Conservation (phyloP, 92 coral and sea anemone genomes). For the Epizoanthus stellaris region DNA sequence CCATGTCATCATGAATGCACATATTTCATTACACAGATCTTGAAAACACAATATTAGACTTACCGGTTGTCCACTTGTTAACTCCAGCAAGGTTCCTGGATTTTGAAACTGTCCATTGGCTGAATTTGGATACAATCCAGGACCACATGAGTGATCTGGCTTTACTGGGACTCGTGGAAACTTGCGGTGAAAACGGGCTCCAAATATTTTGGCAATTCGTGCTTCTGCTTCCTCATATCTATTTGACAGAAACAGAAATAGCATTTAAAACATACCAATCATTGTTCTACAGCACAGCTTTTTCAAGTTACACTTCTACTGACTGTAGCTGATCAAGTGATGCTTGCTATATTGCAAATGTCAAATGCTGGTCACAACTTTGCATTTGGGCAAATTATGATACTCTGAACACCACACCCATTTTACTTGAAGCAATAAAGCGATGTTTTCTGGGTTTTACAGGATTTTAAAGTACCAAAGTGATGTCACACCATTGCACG, state of each 20-base stretch:
- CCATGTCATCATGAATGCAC: too few species aligned
- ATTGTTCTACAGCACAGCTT: background rate
- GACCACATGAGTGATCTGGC: background rate
- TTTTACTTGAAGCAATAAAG: too few species aligned
- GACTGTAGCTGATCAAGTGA: too few species aligned
- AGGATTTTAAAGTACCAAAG: too few species aligned
- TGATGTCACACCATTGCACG: too few species aligned
- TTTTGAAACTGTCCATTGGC: background rate
- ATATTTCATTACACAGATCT: background rate
- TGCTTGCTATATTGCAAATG: too few species aligned
- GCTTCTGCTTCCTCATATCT: background rate
- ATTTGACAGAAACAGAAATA: background rate
- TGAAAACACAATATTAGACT: background rate
- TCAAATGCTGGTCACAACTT: too few species aligned
- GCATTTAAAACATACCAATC: background rate
- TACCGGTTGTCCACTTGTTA: background rate
- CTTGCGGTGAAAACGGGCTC: background rate
- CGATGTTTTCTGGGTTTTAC: too few species aligned
- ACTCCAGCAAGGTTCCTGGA: background rate
- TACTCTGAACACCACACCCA: too few species aligned
- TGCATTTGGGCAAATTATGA: too few species aligned
- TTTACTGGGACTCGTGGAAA: background rate
- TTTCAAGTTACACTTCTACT: background rate
- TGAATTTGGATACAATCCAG: background rate
- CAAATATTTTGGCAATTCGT: background rate